Percentiles rank a stretch among this genome's conserved stretches.
Conservation (phyloP, 2,888 invertebrate species). For the Augochlorella aurata region DNA sequence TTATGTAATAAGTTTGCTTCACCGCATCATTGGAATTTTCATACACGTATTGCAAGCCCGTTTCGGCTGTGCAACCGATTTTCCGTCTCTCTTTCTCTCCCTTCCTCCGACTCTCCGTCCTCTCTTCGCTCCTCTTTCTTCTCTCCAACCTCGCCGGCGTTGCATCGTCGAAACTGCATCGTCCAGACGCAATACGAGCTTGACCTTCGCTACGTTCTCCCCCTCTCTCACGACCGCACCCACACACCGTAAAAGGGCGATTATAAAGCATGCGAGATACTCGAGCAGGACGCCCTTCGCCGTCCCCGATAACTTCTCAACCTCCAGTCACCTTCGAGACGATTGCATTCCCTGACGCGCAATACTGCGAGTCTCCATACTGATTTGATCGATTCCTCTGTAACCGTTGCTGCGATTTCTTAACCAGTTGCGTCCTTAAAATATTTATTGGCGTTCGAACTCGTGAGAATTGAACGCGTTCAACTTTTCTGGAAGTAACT, state of each 20-base stretch:
- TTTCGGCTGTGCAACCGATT: slow-evolving; percentile 1
- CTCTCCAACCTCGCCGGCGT: slow-evolving; percentile 8
- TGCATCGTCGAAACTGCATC: slow-evolving; percentile 56
- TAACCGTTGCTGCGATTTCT: no score
- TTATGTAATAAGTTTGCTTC: no score
- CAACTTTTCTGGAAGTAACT: no score
- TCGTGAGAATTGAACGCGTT: no score
- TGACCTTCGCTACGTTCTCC: slow-evolving; percentile 73
- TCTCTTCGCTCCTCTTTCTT: slow-evolving; percentile 14
- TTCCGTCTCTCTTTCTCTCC: slow-evolving; percentile 8
- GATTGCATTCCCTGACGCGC: not conserved
- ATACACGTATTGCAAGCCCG: not conserved
- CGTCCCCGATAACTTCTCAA: not conserved
- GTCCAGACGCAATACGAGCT: slow-evolving; percentile 66
- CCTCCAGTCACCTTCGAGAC: not conserved
- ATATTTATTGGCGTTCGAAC: no score
- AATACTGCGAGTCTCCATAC: no score
- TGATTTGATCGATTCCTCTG: no score
- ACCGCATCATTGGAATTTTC: no score
- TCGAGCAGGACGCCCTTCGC: slow-evolving; percentile 50
- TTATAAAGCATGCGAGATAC: slow-evolving; percentile 56
- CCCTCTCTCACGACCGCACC: slow-evolving; percentile 67
- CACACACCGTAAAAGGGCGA: slow-evolving; percentile 61
- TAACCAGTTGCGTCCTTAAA: no score
- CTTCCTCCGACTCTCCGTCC: slow-evolving; percentile 34